These are phyloP conservation scores for Ormyrus thymus DNA, from an alignment of 2,888 invertebrate genomes.

Conservation along the genomic window DNA sequence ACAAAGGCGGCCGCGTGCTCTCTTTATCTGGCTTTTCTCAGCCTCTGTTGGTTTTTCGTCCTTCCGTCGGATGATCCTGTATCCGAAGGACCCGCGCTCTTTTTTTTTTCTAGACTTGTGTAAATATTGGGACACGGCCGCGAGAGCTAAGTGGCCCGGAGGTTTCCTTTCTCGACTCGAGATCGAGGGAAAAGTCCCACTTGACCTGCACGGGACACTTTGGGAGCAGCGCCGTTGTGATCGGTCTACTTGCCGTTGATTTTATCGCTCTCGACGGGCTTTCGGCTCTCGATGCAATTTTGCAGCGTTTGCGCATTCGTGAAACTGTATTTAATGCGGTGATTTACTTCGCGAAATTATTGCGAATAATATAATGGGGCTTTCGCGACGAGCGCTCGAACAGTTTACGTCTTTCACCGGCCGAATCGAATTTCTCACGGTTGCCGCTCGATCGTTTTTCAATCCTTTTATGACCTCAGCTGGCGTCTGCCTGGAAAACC, in stretches of 20 bases:
- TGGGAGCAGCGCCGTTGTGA: neutral
- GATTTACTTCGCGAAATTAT: too few relatives aligned
- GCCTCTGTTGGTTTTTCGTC: constrained; percentile 3
- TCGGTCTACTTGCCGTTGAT: too few relatives aligned
- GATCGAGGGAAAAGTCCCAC: constrained; percentile 28
- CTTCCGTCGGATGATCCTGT: constrained; percentile 11
- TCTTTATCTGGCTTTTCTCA: constrained; percentile 15
- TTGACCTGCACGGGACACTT: constrained; percentile 2
- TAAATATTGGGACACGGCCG: constrained; percentile 48
- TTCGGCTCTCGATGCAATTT: too few relatives aligned
- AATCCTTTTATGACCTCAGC: constrained; percentile 25
- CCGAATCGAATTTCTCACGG: constrained; percentile 34
- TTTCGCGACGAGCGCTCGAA: too few relatives aligned
- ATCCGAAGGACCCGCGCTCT: constrained; percentile 1
- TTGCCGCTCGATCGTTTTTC: constrained; percentile 8
- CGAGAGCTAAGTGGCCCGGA: neutral
- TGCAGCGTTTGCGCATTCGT: too few relatives aligned
- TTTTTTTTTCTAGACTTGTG: constrained; percentile 12
- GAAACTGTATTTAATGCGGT: too few relatives aligned
- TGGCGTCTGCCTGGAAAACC: constrained; percentile 3
- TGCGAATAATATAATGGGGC: too few relatives aligned
- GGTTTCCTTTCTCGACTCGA: constrained; percentile 13
- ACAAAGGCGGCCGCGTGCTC: neutral
- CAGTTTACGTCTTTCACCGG: too few relatives aligned
- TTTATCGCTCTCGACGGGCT: too few relatives aligned